Percentiles rank a stretch among this genome's conserved stretches.
These are phyloP conservation scores for Chloroclysta siterata DNA, from an alignment of 2,888 invertebrate genomes.

Conservation along the genomic window DNA sequence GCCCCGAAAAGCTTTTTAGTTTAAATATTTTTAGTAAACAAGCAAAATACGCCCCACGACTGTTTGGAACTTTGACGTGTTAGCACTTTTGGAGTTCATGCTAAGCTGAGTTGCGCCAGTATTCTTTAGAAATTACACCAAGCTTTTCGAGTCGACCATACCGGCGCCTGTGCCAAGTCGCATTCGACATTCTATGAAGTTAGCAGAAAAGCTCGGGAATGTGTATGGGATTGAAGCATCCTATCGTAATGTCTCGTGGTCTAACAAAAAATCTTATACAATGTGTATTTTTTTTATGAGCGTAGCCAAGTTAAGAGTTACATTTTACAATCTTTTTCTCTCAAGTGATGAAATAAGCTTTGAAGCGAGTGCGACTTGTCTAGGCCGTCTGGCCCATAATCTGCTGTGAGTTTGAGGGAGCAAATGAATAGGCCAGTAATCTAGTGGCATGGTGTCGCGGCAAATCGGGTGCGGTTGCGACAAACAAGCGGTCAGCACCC, in stretches of 20 bases:
- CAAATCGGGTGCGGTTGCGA: slow-evolving; percentile 13
- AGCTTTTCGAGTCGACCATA: slow-evolving; percentile 19
- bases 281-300: background rate
- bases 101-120: background rate
- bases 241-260: background rate
- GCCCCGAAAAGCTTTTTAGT: slow-evolving; percentile 8
- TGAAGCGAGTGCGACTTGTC: background rate
- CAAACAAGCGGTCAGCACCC: slow-evolving; percentile 5
- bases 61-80: slow-evolving; percentile 4
- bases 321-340: background rate
- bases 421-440: slow-evolving; percentile 21
- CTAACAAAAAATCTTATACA: background rate
- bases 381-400: background rate
- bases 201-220: background rate
- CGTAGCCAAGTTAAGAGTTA: background rate
- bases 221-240: background rate
- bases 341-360: background rate
- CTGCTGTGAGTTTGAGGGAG: slow-evolving; percentile 18
- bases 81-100: background rate
- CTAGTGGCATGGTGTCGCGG: slow-evolving; percentile 16
- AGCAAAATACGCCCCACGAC: slow-evolving; percentile 2
- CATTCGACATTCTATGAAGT: background rate
- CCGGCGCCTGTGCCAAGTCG: background rate
- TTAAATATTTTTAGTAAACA: background rate
- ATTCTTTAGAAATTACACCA: background rate